These are phyloP conservation scores for Melipona quadrifasciata DNA, from an alignment of 1,140 invertebrate genomes.

Conservation along the genomic window DNA sequence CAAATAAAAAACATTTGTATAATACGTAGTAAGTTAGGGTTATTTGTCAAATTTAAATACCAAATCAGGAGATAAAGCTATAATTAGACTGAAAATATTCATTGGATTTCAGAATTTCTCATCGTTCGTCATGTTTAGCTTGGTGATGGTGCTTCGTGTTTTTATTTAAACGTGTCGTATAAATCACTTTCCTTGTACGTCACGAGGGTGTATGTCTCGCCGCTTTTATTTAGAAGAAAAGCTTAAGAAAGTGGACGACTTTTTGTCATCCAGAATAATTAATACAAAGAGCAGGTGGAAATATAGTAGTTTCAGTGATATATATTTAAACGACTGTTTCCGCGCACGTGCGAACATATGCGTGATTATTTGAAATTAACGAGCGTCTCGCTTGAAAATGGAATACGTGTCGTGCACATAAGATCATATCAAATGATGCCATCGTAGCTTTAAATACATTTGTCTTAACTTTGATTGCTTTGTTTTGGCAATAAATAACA, in stretches of 20 bases:
- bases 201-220: slow-evolving; percentile 7
- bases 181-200: slow-evolving; percentile 35
- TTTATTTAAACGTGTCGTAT: slow-evolving; percentile 37
- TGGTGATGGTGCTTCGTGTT: not conserved
- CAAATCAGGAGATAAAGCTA: not conserved
- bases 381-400: slow-evolving; percentile 19
- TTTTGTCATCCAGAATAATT: slow-evolving; percentile 38
- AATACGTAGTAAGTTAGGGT: not conserved
- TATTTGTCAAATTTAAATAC: not conserved
- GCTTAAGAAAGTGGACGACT: slow-evolving; percentile 8
- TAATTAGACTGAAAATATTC: slow-evolving; percentile 10
- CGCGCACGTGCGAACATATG: slow-evolving; percentile 38
- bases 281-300: slow-evolving; percentile 38
- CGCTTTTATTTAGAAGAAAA: slow-evolving; percentile 23
- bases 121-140: too few species aligned
- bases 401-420: slow-evolving; percentile 8
- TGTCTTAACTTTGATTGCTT: not conserved
- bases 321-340: slow-evolving; percentile 48
- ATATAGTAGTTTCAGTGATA: slow-evolving; percentile 23
- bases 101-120: not conserved
- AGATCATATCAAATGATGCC: slow-evolving; percentile 36
- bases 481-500: not conserved
- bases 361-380: slow-evolving; percentile 55
- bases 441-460: slow-evolving; percentile 13
- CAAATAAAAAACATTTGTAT: not conserved